Evolutionary conservation across 2,797 vertebrate species (phyloP).

Genomic region (Silurus aristotelis): DNA sequence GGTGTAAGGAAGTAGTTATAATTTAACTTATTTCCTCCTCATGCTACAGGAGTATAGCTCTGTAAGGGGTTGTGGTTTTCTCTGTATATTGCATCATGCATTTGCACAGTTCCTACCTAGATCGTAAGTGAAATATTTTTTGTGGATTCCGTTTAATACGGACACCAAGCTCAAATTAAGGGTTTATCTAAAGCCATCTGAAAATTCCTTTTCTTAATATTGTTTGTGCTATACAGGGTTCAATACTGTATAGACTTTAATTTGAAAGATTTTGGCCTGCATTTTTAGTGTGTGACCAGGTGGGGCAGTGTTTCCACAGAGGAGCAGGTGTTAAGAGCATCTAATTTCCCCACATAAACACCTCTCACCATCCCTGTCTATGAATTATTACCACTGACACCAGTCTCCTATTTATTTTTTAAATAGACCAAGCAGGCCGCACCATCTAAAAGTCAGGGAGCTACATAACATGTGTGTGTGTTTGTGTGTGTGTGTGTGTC

Average conservation of each 20-base stretch:
- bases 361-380: conserved; percentile 66
- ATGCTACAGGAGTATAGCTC: background rate
- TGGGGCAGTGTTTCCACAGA: conserved; percentile 61
- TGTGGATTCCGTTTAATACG: background rate
- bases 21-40: background rate
- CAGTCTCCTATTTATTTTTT: conserved; percentile 91
- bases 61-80: background rate
- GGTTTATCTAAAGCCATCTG: background rate
- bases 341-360: conserved; percentile 76
- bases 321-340: conserved; percentile 70
- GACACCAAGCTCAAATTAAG: no score
- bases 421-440: conserved; percentile 73
- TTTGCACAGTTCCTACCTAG: background rate
- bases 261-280: conserved; percentile 31
- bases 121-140: background rate
- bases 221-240: background rate
- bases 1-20: background rate
- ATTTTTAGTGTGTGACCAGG: conserved; percentile 46
- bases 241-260: background rate
- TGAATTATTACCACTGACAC: conserved; percentile 76
- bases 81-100: background rate
- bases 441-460: conserved; percentile 64
- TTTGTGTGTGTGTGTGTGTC: conserved; percentile 40
- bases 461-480: conserved; percentile 43
- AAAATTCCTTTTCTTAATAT: background rate